Conservation (phyloP, 2,797 vertebrate genomes). For the Microtus californicus region DNA sequence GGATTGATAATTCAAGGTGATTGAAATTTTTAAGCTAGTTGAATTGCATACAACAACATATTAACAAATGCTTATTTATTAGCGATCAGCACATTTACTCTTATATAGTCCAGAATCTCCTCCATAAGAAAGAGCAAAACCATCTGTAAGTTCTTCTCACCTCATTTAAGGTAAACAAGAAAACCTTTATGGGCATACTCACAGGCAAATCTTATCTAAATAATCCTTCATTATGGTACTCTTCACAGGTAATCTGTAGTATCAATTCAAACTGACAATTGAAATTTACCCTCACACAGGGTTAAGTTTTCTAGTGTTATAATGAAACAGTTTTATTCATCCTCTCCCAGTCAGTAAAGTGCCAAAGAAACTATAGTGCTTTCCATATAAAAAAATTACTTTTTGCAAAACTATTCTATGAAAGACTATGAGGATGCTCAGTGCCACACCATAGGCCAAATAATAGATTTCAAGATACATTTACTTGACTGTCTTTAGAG, state of each 20-base stretch:
- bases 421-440: not conserved
- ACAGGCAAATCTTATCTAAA: not conserved
- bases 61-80: not conserved
- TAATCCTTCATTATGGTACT: not conserved
- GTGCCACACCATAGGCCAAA: constrained; percentile 32
- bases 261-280: not conserved
- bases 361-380: not conserved
- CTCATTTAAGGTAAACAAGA: not conserved
- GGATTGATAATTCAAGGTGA: not conserved
- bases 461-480: constrained; percentile 43
- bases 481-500: constrained; percentile 52
- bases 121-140: too few species aligned
- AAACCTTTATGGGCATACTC: not conserved
- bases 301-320: not conserved
- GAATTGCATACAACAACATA: not conserved
- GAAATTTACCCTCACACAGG: not conserved
- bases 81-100: not conserved
- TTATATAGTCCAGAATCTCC: not conserved
- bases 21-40: not conserved
- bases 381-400: not conserved
- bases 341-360: not conserved
- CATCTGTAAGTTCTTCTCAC: not conserved
- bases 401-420: constrained; percentile 25
- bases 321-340: not conserved
- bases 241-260: not conserved